Conservation (phyloP, 2,113 vertebrate species). For the Ibidorhyncha struthersii region DNA sequence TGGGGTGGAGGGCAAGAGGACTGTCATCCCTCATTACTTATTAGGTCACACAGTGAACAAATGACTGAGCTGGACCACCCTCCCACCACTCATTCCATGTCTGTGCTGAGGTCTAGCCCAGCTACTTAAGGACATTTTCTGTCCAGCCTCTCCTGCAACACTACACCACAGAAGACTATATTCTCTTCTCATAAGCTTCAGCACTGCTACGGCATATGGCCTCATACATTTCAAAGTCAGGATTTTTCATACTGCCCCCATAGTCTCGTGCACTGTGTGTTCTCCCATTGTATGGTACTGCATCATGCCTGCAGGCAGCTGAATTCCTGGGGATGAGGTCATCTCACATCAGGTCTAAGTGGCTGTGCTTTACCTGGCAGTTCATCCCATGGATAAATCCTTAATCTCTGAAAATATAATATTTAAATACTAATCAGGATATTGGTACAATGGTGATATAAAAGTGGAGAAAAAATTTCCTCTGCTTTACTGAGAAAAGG, state of each 20-base stretch:
- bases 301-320: background rate
- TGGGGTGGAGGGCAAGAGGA: background rate
- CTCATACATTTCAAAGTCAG: background rate
- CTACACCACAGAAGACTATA: background rate
- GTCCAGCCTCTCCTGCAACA: background rate
- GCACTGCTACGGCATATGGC: background rate
- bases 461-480: background rate
- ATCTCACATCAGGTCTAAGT: background rate
- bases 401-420: background rate
- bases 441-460: background rate
- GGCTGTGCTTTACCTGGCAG: background rate
- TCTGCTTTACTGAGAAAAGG: background rate
- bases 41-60: background rate
- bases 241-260: background rate
- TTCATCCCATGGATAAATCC: background rate
- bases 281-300: background rate
- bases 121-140: background rate
- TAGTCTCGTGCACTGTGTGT: accelerated
- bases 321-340: background rate
- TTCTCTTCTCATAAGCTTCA: background rate
- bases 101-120: background rate
- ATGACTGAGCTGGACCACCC: background rate
- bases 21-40: background rate
- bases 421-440: background rate
- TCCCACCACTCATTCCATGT: background rate